phyloP scores from a whole-genome alignment of 2,888 invertebrate species.

The Pristionchus arcanus region DNA sequence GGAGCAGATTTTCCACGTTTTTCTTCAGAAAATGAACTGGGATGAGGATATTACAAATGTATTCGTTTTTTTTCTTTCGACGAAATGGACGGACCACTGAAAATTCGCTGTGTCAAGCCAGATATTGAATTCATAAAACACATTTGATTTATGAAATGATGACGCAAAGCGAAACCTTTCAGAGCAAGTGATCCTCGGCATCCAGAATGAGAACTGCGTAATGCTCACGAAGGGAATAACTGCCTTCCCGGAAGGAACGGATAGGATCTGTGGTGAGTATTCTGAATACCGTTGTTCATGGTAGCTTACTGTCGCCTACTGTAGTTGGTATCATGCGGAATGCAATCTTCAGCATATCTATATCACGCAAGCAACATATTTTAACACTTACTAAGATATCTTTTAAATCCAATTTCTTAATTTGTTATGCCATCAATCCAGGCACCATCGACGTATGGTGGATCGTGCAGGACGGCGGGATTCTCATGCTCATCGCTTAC shows the following conservation, averaged over 20 bases:
- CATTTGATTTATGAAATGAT: too few relatives aligned
- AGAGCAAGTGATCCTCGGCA: constrained; percentile 84
- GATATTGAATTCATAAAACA: too few relatives aligned
- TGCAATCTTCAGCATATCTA: too few relatives aligned
- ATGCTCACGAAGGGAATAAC: constrained; percentile 97
- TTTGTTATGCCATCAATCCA: neutral
- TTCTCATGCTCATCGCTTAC: constrained; percentile 90
- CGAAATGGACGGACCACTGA: too few relatives aligned
- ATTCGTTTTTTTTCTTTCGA: too few relatives aligned
- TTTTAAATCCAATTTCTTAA: neutral
- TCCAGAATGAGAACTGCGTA: constrained; percentile 94
- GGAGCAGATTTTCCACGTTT: too few relatives aligned
- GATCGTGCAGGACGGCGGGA: constrained; percentile 95
- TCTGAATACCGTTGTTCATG: neutral
- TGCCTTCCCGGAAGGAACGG: constrained; percentile 91
- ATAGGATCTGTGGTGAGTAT: constrained; percentile 38
- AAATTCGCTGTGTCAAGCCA: too few relatives aligned
- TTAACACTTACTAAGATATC: too few relatives aligned
- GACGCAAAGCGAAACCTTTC: constrained; percentile 48
- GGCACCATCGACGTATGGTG: constrained; percentile 97
- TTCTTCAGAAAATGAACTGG: too few relatives aligned
- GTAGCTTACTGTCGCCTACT: neutral
- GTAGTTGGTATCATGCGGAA: too few relatives aligned
- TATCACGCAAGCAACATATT: too few relatives aligned
- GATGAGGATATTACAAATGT: neutral